A percentile compares a stretch with the other conserved stretches of the same genome.
Evolutionary conservation across 2,113 vertebrate species (phyloP).

Genomic region (Embiotoca jacksoni): DNA sequence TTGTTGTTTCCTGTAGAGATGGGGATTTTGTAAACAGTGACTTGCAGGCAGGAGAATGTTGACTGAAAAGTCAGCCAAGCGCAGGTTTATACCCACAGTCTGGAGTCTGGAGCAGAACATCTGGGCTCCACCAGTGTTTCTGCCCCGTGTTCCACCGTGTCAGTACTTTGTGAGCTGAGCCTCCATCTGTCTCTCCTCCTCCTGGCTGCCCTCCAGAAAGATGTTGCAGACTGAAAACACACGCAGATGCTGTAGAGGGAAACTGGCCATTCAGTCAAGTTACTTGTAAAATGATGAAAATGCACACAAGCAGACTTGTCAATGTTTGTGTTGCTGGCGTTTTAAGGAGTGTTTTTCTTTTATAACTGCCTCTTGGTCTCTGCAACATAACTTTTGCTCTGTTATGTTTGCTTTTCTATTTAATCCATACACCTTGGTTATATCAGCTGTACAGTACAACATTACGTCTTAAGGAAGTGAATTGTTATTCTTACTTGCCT

Average conservation of each 20-base stretch:
- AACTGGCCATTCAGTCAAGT: slow-evolving; percentile 16
- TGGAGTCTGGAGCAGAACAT: background rate
- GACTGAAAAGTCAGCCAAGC: too few relatives aligned
- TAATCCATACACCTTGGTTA: background rate
- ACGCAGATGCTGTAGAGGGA: slow-evolving; percentile 1
- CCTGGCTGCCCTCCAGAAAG: slow-evolving; percentile 37
- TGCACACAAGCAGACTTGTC: slow-evolving; percentile 15
- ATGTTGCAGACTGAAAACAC: slow-evolving; percentile 25
- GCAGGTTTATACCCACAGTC: background rate
- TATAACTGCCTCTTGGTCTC: background rate
- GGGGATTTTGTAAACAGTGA: too few relatives aligned
- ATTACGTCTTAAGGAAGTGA: background rate
- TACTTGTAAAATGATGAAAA: slow-evolving; percentile 22
- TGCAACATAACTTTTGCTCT: background rate
- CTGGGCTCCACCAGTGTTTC: background rate
- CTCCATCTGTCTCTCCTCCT: slow-evolving; percentile 47
- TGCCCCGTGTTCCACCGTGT: background rate
- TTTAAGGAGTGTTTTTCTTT: slow-evolving; percentile 7
- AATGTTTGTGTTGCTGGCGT: background rate
- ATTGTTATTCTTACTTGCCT: background rate
- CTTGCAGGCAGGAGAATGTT: too few relatives aligned
- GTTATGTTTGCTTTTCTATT: background rate
- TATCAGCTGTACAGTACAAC: slow-evolving; percentile 5
- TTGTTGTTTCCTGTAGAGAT: too few relatives aligned
- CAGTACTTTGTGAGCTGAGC: slow-evolving; percentile 14